Conservation (phyloP, 2,888 invertebrate species). For the Drosophila meridionalis region DNA sequence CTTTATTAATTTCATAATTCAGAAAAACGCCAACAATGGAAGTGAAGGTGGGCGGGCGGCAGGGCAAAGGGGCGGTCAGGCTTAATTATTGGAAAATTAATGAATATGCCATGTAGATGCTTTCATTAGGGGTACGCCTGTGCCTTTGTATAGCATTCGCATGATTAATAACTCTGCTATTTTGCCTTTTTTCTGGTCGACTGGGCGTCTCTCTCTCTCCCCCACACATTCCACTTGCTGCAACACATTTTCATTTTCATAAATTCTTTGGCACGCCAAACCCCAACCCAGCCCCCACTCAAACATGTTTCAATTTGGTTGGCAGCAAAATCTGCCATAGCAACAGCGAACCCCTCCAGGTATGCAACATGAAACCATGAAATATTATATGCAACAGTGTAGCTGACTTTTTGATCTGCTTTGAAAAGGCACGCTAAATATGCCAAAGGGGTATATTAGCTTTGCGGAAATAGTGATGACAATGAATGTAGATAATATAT, state of each 20-base stretch:
- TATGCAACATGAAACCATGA: slow-evolving; percentile 53
- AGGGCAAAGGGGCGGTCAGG: slow-evolving; percentile 5
- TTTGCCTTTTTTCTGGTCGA: slow-evolving; percentile 9
- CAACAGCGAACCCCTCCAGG: slow-evolving; percentile 30
- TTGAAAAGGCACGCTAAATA: background rate
- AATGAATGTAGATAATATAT: background rate
- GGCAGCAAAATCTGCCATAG: slow-evolving; percentile 26
- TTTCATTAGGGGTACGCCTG: slow-evolving; percentile 50
- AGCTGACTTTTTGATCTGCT: slow-evolving; percentile 46
- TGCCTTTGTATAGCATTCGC: slow-evolving; percentile 28
- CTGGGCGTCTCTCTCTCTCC: background rate
- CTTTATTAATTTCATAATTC: slow-evolving; percentile 81
- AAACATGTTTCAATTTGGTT: slow-evolving; percentile 48
- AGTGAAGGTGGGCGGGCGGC: background rate
- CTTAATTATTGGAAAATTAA: slow-evolving; percentile 81
- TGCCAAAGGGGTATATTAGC: slow-evolving; percentile 9
- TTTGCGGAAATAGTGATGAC: background rate
- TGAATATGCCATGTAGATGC: slow-evolving; percentile 72
- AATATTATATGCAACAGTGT: slow-evolving; percentile 47
- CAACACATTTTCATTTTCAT: slow-evolving; percentile 43
- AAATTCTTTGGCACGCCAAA: slow-evolving; percentile 19
- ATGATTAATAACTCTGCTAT: slow-evolving; percentile 52
- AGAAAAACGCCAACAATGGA: slow-evolving; percentile 50
- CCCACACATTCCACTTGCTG: slow-evolving; percentile 11
- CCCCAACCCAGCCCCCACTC: background rate